Evolutionary conservation across 2,888 invertebrate species (phyloP).

Genomic region (Lobophora halterata): DNA sequence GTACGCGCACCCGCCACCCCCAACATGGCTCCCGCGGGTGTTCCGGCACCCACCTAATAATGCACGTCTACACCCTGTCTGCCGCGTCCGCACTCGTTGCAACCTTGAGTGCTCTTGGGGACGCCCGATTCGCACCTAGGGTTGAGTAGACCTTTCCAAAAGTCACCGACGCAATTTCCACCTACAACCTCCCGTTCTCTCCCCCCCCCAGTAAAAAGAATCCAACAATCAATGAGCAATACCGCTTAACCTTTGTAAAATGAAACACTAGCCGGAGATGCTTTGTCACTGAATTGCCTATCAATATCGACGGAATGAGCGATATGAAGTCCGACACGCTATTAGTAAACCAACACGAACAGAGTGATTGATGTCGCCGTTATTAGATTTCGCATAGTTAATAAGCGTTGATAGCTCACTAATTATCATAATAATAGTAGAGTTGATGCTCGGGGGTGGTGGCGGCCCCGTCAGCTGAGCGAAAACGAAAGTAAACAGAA

Average conservation of each 20-base stretch:
- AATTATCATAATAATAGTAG: conserved; percentile 79
- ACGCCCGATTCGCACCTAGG: conserved; percentile 42
- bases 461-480: conserved; percentile 79
- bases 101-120: conserved; percentile 71
- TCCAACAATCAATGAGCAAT: conserved; percentile 1
- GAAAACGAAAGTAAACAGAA: conserved; percentile 82
- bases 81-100: conserved; percentile 76
- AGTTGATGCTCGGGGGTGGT: conserved; percentile 62
- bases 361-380: conserved; percentile 20
- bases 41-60: conserved; percentile 81
- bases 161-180: conserved; percentile 9
- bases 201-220: conserved; percentile 7
- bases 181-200: conserved; percentile 15
- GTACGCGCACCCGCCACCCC: conserved; percentile 71
- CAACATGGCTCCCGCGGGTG: conserved; percentile 65
- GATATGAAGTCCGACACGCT: conserved; percentile 4
- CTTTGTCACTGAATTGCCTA: conserved; percentile 2
- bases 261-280: conserved; percentile 1
- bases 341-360: conserved; percentile 19
- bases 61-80: conserved; percentile 81
- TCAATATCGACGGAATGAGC: conserved; percentile 11
- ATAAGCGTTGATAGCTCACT: conserved; percentile 66
- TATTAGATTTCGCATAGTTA: conserved; percentile 50
- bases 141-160: conserved; percentile 21
- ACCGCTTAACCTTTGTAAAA: neutral